Percentiles rank a stretch among this genome's conserved stretches.
Evolutionary conservation across 2,113 vertebrate species (phyloP).

Genomic region (Hipposideros armiger): DNA sequence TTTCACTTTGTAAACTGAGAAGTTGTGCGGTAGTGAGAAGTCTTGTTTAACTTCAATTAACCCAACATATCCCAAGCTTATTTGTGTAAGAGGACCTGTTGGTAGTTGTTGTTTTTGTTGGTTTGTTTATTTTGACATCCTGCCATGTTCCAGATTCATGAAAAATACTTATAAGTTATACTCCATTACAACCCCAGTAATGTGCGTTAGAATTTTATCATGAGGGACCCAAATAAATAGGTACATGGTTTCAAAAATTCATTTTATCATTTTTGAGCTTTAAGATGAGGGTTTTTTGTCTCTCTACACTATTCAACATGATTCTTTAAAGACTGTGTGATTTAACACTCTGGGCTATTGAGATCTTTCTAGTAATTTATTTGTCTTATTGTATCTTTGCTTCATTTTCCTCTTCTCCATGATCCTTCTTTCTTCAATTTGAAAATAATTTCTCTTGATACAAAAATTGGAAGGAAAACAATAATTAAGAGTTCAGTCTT

Average conservation of each 20-base stretch:
- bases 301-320: not conserved
- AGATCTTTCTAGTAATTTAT: not conserved
- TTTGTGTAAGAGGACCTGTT: not conserved
- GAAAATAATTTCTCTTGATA: conserved; percentile 5
- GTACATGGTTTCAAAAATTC: not conserved
- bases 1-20: not conserved
- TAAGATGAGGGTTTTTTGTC: not conserved
- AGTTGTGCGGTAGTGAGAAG: not conserved
- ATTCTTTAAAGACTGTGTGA: not conserved
- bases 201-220: not conserved
- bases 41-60: not conserved
- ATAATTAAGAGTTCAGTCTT: not conserved
- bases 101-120: not conserved
- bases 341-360: not conserved
- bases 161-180: not conserved
- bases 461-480: conserved; percentile 13
- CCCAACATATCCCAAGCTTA: not conserved
- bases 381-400: not conserved
- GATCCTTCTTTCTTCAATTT: not conserved
- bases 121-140: not conserved
- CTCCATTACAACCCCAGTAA: not conserved
- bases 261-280: conserved; percentile 30
- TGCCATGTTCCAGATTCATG: not conserved
- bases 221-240: not conserved
- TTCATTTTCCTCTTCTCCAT: not conserved